Base-by-base conservation (phyloP, 2,888 invertebrate species). In the Mythimna impura region DNA sequence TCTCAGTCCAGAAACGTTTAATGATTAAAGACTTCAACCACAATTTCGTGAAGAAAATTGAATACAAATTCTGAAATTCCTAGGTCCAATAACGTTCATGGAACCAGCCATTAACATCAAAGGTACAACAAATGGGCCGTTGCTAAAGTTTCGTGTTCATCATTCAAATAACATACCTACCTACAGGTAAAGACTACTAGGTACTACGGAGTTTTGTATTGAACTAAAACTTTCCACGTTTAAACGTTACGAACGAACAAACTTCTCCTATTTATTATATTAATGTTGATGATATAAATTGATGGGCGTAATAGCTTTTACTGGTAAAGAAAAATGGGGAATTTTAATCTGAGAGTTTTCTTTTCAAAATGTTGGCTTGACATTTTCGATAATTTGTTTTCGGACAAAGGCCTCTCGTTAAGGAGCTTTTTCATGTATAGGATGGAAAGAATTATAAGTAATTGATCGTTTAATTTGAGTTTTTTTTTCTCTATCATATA, bases 251-350 rank as follows among this genome's bases (percentile, higher is more conserved):
- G 67, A 62, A 69, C 64, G 25, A 58, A 73, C 66, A 25, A 84
- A 84, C 72, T 84, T 85, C 54, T 6, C 60, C 83, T 63, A 84
- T 85, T 85, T 76, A 74, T 84, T 78, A 83, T 85, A 81, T 81
- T 83, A 81, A 78, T 83, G 76, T 83, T 74, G 61, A 81, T 76
- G 66, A 62, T 73, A 81, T 78, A 76, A 82, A 84, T 71, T 81
- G 62, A 65, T 60, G 70, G 66, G 36, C 34, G n/a, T 69, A 76
- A 83, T 80, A 73, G 66, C 71, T 64, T 82, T 79, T 78, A 30
- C 65, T 66, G 78, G 74, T 73, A 54, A 61, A 55, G n/a, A 55
- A 55, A 68, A 68, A 67, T 62, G 30, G 36, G 10, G 36, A 4
- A 43, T 72, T 76, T 73, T 73, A 63, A 79, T 76, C 25, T n/a